Evolutionary conservation across 2,797 vertebrate genomes (phyloP), one percentile per base, ranked within the genome.

Genomic region (Zalophus californianus): DNA sequence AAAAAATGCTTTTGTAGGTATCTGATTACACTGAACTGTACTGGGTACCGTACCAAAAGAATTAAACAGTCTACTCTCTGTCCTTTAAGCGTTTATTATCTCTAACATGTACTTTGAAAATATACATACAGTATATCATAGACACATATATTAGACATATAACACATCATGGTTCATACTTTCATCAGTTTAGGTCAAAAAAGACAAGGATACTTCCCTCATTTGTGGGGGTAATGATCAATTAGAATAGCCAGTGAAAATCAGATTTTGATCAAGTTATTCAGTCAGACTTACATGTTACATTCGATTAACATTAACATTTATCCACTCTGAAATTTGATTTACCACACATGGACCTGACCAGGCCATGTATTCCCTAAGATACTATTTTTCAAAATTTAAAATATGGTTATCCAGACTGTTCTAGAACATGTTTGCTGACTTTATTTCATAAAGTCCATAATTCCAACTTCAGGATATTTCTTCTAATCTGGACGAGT

Each of bases 171-270:
- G 44, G 50, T n/a, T 89, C 52, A 91, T 15, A 58, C 21, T 50
- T 85, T 52, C 20, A 38, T 91, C 70, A 66, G 7, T 38, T 95
- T 77, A 96, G 87, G 75, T 32, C 35, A 23, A 93, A 52, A 66
- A 27, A 80, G 23, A 79, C 52, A 93, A 86, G 35, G 15, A 72
- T 86, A 62, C 20, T 73, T 85, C 64, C 11, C 68, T 90, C 58
- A 77, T 94, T 96, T 95, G 41, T n/a, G 38, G 58, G 3, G 23
- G 32, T 95, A 83, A 96, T 95, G 89, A 86, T 73, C 50, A 73
- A 90, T 91, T 91, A 88, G 56, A 86, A 60, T 82, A 93, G 73
- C 41, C 52, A 91, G 11, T 52, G 50, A 93, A 94, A 83, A 56
- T 93, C 80, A 96, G 27, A 80, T 85, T 62, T 79, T 88, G 75